Evolutionary conservation across 2,888 invertebrate species (phyloP).

Genomic region (Drosophila affinis): DNA sequence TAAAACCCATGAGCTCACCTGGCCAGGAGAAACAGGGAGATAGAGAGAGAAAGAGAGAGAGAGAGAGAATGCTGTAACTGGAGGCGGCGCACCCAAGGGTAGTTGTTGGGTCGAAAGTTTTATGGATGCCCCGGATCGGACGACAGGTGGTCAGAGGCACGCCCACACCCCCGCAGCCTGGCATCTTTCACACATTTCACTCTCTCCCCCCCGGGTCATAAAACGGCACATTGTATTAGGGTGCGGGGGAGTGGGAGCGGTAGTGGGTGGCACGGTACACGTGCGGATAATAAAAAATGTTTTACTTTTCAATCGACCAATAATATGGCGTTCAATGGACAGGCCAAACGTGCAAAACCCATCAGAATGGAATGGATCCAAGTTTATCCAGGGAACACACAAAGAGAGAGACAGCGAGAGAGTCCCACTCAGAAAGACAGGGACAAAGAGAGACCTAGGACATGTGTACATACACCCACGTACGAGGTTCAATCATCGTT

Average conservation of each 20-base stretch:
- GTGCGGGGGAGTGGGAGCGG: not conserved
- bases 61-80: conserved; percentile 6
- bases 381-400: not conserved
- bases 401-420: conserved; percentile 8
- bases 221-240: conserved; percentile 59
- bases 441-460: conserved; percentile 12
- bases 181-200: conserved; percentile 25
- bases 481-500: conserved; percentile 76
- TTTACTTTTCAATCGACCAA: conserved; percentile 81
- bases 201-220: conserved; percentile 55
- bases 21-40: conserved; percentile 1
- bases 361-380: conserved; percentile 51
- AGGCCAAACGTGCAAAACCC: conserved; percentile 72
- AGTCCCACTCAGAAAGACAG: not conserved
- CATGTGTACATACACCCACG: conserved; percentile 33
- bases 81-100: conserved; percentile 65
- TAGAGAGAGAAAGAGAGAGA: conserved; percentile 1
- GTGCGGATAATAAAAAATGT: conserved; percentile 79
- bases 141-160: conserved; percentile 67
- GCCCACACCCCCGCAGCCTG: conserved; percentile 37
- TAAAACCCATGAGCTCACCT: conserved; percentile 78
- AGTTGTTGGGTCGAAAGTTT: conserved; percentile 74
- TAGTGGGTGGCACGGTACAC: conserved; percentile 68
- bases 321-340: conserved; percentile 79
- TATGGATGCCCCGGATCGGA: conserved; percentile 58